These are phyloP conservation scores for Sphaerodactylus townsendi DNA, from an alignment of 2,113 vertebrate genomes.

Conservation along the genomic window DNA sequence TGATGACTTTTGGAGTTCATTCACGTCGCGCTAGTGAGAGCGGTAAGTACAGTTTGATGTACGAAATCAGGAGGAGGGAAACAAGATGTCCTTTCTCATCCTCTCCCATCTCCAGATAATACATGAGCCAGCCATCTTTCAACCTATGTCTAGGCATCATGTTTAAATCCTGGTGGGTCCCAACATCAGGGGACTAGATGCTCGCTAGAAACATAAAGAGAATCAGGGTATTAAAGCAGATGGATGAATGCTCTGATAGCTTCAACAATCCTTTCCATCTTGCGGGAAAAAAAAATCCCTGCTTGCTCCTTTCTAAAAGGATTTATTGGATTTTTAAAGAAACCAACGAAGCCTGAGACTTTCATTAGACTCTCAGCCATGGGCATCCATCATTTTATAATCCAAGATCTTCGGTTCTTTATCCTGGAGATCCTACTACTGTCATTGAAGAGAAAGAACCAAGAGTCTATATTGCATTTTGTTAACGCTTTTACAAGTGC, in stretches of 20 bases:
- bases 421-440: conserved; percentile 50
- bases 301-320: conserved; percentile 8
- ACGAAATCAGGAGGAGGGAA: not conserved
- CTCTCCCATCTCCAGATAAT: not conserved
- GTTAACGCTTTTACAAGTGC: too few species aligned
- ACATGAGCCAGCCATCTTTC: not conserved
- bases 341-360: conserved; percentile 32
- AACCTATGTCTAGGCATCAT: not conserved
- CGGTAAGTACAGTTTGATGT: not conserved
- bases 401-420: conserved; percentile 56
- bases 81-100: not conserved
- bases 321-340: conserved; percentile 14
- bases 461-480: conserved; percentile 38
- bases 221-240: not conserved
- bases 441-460: conserved; percentile 60
- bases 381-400: conserved; percentile 38
- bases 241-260: fast-evolving
- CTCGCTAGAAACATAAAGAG: not conserved
- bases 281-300: not conserved
- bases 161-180: not conserved
- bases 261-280: not conserved
- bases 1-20: not conserved
- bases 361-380: conserved; percentile 29
- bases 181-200: not conserved
- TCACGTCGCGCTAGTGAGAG: not conserved